Evolutionary conservation across 2,797 vertebrate genomes (phyloP), one percentile per base, ranked within the genome.

Genomic region (Meriones psammophilus): DNA sequence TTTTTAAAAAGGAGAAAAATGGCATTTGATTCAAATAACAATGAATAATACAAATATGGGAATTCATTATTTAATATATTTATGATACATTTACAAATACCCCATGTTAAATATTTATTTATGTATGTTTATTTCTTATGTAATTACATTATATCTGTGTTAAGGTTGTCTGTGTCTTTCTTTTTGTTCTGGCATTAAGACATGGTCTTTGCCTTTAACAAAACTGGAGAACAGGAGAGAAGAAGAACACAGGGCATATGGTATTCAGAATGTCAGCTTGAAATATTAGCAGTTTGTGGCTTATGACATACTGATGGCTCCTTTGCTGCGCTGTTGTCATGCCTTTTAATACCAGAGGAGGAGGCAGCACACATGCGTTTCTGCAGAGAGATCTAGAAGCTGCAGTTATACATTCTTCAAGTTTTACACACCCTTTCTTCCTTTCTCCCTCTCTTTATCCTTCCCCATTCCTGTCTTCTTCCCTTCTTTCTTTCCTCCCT

Each of bases 1-100:
- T 46, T 68, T 46, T 68, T 88, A 86, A 90, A 9, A 88, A 54
- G 39, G 24, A 30, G 26, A 66, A 71, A 87, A 81, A 73, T 56
- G 79, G 66, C 22, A 80, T 83, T 78, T 77, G 13, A 60, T 69
- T 22, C 26, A 88, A 94, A 76, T 33, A 79, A 60, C 28, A 58
- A 20, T 36, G 66, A 39, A 36, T 28, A 56, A 46, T 90, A 28
- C 0, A 79, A 85, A 58, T 15, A 58, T 26, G 14, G 50, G 50
- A 5, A 0, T 22, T 18, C 18, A 80, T 24, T 78, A 62, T 56
- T n/a, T 76, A 33, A 86, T 33, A 58, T 60, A 46, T 8, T 91
- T 91, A 13, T n/a, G 60, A 88, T 73, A 79, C 9, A 69, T 56
- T 83, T 77, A 62, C 0, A 64, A 50, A 73, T 42, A 33, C 56